Evolutionary conservation across 2,888 invertebrate species (phyloP).

Genomic region (Clusia tigrina): DNA sequence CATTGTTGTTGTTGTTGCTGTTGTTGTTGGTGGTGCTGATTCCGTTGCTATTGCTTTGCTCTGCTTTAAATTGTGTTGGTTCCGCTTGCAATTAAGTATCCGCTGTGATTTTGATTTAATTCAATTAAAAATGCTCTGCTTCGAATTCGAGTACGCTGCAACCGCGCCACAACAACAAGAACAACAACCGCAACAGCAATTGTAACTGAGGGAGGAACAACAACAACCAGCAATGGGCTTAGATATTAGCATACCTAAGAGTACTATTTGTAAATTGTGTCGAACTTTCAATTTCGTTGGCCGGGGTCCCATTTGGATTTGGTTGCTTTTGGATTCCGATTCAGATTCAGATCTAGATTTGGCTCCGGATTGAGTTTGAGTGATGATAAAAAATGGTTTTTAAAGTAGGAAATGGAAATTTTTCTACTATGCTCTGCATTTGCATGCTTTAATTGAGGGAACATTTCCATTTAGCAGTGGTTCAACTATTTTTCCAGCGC

Average conservation of each 20-base stretch:
- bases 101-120: constrained; percentile 51
- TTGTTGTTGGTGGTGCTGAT: not conserved
- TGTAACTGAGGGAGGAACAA: too few relatives aligned
- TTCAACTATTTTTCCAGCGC: too few relatives aligned
- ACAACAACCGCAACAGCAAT: too few relatives aligned
- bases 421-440: not conserved
- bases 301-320: constrained; percentile 12
- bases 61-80: constrained; percentile 16
- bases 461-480: too few relatives aligned
- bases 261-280: constrained; percentile 19
- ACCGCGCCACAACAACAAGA: too few relatives aligned
- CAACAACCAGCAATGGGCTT: too few relatives aligned
- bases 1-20: not conserved
- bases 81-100: constrained; percentile 35
- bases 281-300: constrained; percentile 54
- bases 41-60: not conserved
- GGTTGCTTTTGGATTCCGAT: constrained; percentile 12
- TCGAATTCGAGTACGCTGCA: not conserved
- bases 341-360: constrained; percentile 32
- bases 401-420: constrained; percentile 56
- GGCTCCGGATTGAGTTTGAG: constrained; percentile 32
- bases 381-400: constrained; percentile 60
- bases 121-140: constrained; percentile 44
- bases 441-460: too few relatives aligned
- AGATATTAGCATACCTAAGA: not conserved